Conservation (phyloP, 2,797 vertebrate species). For the Coluber constrictor region DNA sequence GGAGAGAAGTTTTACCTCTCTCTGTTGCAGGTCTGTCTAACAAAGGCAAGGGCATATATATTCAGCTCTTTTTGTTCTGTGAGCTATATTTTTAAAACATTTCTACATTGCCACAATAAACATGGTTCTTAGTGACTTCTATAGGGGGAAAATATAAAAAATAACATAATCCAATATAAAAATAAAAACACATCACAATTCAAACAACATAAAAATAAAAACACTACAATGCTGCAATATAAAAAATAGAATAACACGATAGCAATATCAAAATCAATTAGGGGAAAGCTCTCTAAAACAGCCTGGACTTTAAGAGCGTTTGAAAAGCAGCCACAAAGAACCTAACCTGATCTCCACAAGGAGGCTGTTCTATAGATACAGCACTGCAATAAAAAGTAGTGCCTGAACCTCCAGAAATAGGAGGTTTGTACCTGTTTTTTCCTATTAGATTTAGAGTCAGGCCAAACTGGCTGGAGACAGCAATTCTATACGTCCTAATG, state of each 20-base stretch:
- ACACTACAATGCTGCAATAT: neutral
- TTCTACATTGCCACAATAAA: neutral
- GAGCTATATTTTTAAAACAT: neutral
- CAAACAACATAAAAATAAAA: neutral
- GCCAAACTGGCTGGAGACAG: neutral
- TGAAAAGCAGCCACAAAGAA: neutral
- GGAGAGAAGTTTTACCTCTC: slow-evolving; percentile 51
- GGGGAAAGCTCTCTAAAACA: neutral
- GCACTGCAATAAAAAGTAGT: neutral
- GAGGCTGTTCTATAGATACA: neutral
- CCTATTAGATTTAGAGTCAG: neutral
- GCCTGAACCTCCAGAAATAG: neutral
- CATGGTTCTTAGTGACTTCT: neutral
- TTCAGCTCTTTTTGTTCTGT: neutral
- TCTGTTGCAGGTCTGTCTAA: slow-evolving; percentile 63
- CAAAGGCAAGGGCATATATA: slow-evolving; percentile 37
- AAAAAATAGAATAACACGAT: neutral
- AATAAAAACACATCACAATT: neutral
- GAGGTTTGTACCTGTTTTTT: neutral
- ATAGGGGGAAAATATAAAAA: neutral
- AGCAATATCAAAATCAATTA: neutral
- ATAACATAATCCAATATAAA: neutral
- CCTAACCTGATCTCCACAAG: neutral
- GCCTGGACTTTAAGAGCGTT: neutral
- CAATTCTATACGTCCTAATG: neutral